A percentile compares a stretch with the other conserved stretches of the same genome.
These are phyloP conservation scores for Zygogramma bicolorata DNA, from an alignment of 2,888 invertebrate genomes.

Conservation along the genomic window DNA sequence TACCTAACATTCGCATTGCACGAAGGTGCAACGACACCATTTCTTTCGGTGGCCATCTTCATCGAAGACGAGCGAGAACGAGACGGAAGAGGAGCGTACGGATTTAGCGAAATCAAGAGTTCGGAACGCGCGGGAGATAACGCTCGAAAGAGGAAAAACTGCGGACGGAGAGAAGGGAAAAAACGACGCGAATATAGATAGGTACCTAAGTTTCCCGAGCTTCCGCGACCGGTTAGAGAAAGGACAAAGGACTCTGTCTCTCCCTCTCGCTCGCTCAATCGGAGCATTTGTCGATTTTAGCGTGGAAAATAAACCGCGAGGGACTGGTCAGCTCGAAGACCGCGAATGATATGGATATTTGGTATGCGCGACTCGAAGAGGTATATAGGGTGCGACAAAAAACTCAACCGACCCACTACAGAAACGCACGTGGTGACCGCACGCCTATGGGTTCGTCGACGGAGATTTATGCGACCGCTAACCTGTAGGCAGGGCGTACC, in stretches of 20 bases:
- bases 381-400: not conserved
- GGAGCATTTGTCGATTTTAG: slow-evolving; percentile 16
- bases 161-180: slow-evolving; percentile 15
- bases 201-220: slow-evolving; percentile 25
- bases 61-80: not conserved
- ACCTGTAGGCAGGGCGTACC: too few species aligned
- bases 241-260: slow-evolving; percentile 11
- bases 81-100: slow-evolving; percentile 29
- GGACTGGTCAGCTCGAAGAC: not conserved
- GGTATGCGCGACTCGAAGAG: not conserved
- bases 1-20: slow-evolving; percentile 57
- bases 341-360: not conserved
- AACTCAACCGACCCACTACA: not conserved
- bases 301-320: not conserved
- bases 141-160: slow-evolving; percentile 31
- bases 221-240: slow-evolving; percentile 31
- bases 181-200: slow-evolving; percentile 22
- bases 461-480: not conserved
- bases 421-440: not conserved
- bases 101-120: slow-evolving; percentile 29
- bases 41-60: slow-evolving; percentile 45
- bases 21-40: slow-evolving; percentile 62
- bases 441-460: not conserved
- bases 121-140: slow-evolving; percentile 38
- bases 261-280: slow-evolving; percentile 8